Evolutionary conservation across 2,797 vertebrate species (phyloP).

Genomic region (Chaetophractus vellerosus): DNA sequence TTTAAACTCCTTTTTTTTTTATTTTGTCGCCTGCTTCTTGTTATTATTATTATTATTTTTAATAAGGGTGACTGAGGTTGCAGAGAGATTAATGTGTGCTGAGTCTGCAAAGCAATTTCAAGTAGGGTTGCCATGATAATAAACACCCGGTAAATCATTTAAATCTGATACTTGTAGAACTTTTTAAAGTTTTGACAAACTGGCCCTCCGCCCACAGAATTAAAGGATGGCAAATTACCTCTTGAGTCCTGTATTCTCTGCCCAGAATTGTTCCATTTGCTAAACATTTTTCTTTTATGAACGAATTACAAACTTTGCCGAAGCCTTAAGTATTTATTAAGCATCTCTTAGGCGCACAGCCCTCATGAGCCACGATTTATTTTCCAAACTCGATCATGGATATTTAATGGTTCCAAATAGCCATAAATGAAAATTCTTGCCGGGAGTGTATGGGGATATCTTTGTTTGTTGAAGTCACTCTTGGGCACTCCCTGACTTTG

Average conservation of each 20-base stretch:
- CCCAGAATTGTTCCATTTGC: slow-evolving; percentile 18
- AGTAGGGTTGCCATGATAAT: slow-evolving; percentile 98
- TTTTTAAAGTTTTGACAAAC: slow-evolving; percentile 55
- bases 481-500: slow-evolving; percentile 51
- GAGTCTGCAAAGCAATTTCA: slow-evolving; percentile 93
- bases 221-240: neutral
- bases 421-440: neutral
- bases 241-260: neutral
- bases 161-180: slow-evolving; percentile 7
- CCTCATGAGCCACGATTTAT: neutral
- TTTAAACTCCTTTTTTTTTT: slow-evolving; percentile 90
- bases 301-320: neutral
- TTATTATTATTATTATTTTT: slow-evolving; percentile 91
- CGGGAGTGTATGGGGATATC: neutral
- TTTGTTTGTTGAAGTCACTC: neutral
- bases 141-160: neutral
- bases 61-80: slow-evolving; percentile 95
- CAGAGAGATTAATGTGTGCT: slow-evolving; percentile 96
- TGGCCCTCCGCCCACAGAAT: neutral
- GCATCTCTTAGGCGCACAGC: neutral
- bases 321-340: slow-evolving; percentile 14
- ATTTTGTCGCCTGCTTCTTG: slow-evolving; percentile 94
- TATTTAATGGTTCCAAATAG: neutral
- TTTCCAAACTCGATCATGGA: neutral
- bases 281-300: neutral